Percentiles rank a stretch among this genome's conserved stretches.
Evolutionary conservation across 2,797 vertebrate genomes (phyloP).

Genomic region (Pseudochaenichthys georgianus): DNA sequence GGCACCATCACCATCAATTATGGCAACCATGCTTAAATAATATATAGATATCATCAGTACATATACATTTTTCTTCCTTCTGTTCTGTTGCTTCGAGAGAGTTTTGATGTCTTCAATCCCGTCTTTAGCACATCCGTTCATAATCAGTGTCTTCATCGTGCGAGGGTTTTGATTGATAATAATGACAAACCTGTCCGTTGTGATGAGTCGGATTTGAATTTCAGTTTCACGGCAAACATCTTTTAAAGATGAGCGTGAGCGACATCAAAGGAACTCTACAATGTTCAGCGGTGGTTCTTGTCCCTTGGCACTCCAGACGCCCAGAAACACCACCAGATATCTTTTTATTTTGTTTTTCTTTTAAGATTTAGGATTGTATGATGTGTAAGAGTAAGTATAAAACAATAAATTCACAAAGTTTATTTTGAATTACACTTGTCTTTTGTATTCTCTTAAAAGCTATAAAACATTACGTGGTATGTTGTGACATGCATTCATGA

Average conservation of each 20-base stretch:
- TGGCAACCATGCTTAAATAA: conserved; percentile 59
- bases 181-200: conserved; percentile 49
- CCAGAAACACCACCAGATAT: conserved; percentile 85
- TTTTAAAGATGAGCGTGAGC: conserved; percentile 55
- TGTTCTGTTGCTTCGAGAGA: conserved; percentile 44
- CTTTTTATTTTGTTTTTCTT: conserved; percentile 74
- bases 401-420: conserved; percentile 90
- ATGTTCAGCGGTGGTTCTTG: conserved; percentile 68
- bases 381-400: conserved; percentile 88
- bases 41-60: conserved; percentile 53
- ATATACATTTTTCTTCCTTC: conserved; percentile 44
- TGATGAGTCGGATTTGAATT: conserved; percentile 49
- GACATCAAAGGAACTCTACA: conserved; percentile 54
- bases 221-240: conserved; percentile 53
- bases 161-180: conserved; percentile 57
- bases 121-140: conserved; percentile 59
- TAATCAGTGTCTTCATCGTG: conserved; percentile 56
- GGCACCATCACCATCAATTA: conserved; percentile 78
- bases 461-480: not conserved
- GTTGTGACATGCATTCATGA: not conserved
- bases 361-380: conserved; percentile 88
- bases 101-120: conserved; percentile 56
- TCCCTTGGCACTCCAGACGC: conserved; percentile 80
- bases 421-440: conserved; percentile 87
- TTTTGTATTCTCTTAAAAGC: conserved; percentile 54